These are phyloP conservation scores for Autographa pulchrina DNA, from an alignment of 2,888 invertebrate genomes.

Conservation along the genomic window DNA sequence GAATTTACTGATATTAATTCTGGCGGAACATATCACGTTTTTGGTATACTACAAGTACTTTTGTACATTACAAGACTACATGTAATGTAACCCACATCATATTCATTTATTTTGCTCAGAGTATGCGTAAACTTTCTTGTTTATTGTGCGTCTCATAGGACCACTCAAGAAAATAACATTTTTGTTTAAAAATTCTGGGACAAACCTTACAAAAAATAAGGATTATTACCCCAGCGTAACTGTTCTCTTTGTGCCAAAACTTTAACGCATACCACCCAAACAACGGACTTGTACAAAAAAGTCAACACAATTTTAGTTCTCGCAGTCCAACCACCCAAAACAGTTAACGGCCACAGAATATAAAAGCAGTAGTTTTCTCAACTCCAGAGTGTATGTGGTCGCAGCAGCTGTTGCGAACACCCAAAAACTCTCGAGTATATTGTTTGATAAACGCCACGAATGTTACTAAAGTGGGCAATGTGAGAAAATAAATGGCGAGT, in stretches of 20 bases:
- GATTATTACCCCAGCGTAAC: neutral
- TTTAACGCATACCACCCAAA: neutral
- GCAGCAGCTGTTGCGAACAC: constrained; percentile 35
- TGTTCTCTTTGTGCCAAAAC: neutral
- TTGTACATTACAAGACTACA: no score
- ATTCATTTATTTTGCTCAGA: neutral
- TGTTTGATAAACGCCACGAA: constrained; percentile 41
- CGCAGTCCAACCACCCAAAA: constrained; percentile 9
- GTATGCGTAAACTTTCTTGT: neutral
- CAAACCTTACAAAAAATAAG: neutral
- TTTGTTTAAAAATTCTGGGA: neutral
- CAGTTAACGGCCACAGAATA: neutral
- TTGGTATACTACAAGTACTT: no score
- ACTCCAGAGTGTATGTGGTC: constrained; percentile 28
- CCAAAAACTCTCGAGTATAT: constrained; percentile 32
- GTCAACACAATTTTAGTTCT: constrained; percentile 19
- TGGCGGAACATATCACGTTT: no score
- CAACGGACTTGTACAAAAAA: constrained; percentile 7
- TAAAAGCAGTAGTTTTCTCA: constrained; percentile 29
- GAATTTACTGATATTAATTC: neutral
- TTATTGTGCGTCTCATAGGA: neutral
- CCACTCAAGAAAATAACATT: neutral
- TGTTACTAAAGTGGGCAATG: constrained; percentile 31
- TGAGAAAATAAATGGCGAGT: constrained; percentile 40
- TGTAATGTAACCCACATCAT: no score